Base-by-base conservation (phyloP, 2,113 vertebrate genomes). In the Corythoichthys haematopterus region DNA sequence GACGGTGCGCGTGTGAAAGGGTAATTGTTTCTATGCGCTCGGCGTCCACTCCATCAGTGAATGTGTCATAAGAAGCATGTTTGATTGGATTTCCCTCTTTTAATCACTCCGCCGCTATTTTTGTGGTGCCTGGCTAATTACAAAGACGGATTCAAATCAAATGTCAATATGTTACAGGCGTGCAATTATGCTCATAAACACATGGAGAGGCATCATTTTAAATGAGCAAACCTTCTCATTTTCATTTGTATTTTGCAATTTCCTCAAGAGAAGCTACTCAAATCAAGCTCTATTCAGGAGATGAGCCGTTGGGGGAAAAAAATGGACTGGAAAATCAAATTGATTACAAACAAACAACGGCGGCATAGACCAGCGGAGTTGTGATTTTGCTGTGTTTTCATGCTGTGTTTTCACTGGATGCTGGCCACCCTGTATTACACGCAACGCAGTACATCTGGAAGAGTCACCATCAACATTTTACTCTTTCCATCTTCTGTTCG, bases 1-100 rank as follows among this genome's bases (percentile, higher is more conserved):
- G 66, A 62, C 45, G 37, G 59, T 46, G 43, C 16, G 63, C 46
- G 9, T 7, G 46, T 9, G 15, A 47, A 14, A 69, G 72, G 75
- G 65, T 83, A 77, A 86, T 89, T 83, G 81, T 80, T 70, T 15
- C 57, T 59, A 28, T 53, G 67, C 65, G 69, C 57, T 72, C 71
- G 71, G 77, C 75, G 51, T 16, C 52, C 65, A 80, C 75, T 72
- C 82, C 71, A 72, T 84, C 81, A 74, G 71, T 16, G 68, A 62
- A 62, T 14, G 72, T 46, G 70, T 74, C 69, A 58, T 77, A 83
- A 89, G 79, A 85, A 83, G 84, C 84, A 72, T 82, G 80, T 87
- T 83, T 84, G 83, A 86, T 88, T 84, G 88, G 83, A 88, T 88
- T 87, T 85, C 70, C 73, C 64, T 14, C 60, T 83, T 85, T 85